Evolutionary conservation across 2,113 vertebrate species (phyloP).

Genomic region (Semicossyphus pulcher): DNA sequence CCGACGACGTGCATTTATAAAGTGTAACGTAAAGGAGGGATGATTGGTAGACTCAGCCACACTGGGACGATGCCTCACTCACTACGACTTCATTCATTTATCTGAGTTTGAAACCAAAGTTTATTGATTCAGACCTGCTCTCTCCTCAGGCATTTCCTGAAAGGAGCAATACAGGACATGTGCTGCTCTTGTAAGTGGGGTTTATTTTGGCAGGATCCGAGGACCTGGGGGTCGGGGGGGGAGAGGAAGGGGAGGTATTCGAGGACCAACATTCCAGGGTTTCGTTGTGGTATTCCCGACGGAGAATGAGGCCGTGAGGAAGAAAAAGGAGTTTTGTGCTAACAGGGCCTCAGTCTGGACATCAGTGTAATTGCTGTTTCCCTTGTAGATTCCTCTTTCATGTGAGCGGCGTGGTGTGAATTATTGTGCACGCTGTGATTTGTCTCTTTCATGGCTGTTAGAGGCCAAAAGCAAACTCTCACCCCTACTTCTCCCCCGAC

Average conservation of each 20-base stretch:
- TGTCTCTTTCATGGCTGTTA: conserved; percentile 59
- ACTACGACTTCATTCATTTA: conserved; percentile 70
- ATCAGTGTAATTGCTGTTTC: conserved; percentile 63
- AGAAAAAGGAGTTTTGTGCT: conserved; percentile 66
- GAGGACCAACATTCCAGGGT: conserved; percentile 78
- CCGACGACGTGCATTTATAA: background rate
- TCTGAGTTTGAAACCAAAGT: conserved; percentile 62
- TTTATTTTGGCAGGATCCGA: conserved; percentile 82
- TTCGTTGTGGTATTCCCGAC: conserved; percentile 78
- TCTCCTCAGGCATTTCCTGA: conserved; percentile 84
- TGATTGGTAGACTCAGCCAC: conserved; percentile 21
- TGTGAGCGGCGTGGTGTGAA: conserved; percentile 68
- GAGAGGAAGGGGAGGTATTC: conserved; percentile 41
- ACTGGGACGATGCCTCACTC: conserved; percentile 46
- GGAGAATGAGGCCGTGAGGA: conserved; percentile 62
- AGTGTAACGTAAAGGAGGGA: conserved; percentile 9
- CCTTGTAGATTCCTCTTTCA: conserved; percentile 56
- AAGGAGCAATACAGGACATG: conserved; percentile 77
- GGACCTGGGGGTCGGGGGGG: conserved; percentile 44
- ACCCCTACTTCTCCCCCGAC: conserved; percentile 11
- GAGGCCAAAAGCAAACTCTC: conserved; percentile 29
- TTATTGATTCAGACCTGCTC: conserved; percentile 78
- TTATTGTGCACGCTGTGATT: conserved; percentile 65
- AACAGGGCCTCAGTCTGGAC: conserved; percentile 59
- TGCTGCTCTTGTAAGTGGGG: conserved; percentile 74